These are phyloP conservation scores for Erpornis zantholeuca DNA, from an alignment of 2,113 vertebrate species.

Conservation along the genomic window DNA sequence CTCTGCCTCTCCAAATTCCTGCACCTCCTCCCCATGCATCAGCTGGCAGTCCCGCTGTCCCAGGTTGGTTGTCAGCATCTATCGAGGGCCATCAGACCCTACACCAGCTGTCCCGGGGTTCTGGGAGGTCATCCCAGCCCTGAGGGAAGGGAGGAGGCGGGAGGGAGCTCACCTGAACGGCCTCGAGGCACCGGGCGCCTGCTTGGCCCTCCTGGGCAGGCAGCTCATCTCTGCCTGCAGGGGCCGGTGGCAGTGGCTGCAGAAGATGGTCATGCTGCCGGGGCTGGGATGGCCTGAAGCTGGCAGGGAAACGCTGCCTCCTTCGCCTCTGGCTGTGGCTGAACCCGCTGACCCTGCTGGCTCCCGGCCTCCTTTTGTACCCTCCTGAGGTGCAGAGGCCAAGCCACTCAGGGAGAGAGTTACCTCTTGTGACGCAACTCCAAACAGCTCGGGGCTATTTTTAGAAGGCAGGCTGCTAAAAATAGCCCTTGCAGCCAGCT, in stretches of 20 bases:
- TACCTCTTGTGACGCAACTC: constrained; percentile 74
- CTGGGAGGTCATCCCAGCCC: background rate
- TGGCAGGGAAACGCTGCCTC: background rate
- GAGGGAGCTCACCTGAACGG: constrained; percentile 71
- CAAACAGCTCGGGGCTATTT: constrained; percentile 67
- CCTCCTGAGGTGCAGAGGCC: constrained; percentile 16
- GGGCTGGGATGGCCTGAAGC: background rate
- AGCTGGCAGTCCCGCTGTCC: rapidly evolving
- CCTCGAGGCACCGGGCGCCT: background rate
- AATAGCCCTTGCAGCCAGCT: constrained; percentile 63
- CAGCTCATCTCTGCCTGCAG: constrained; percentile 29
- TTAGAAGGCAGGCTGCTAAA: constrained; percentile 72
- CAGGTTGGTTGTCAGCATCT: background rate
- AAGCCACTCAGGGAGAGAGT: constrained; percentile 4
- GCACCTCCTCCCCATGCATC: rapidly evolving
- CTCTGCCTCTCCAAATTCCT: background rate
- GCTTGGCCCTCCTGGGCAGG: background rate
- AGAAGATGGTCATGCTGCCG: constrained; percentile 74
- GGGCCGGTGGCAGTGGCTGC: constrained; percentile 70
- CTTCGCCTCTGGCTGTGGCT: background rate
- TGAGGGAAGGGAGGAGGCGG: background rate
- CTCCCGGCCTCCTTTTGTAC: constrained; percentile 73
- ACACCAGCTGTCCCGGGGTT: rapidly evolving
- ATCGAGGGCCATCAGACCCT: background rate
- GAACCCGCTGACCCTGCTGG: constrained; percentile 59